Evolutionary conservation across 2,888 invertebrate genomes (phyloP).

Genomic region (Ommatoiulus sabulosus): DNA sequence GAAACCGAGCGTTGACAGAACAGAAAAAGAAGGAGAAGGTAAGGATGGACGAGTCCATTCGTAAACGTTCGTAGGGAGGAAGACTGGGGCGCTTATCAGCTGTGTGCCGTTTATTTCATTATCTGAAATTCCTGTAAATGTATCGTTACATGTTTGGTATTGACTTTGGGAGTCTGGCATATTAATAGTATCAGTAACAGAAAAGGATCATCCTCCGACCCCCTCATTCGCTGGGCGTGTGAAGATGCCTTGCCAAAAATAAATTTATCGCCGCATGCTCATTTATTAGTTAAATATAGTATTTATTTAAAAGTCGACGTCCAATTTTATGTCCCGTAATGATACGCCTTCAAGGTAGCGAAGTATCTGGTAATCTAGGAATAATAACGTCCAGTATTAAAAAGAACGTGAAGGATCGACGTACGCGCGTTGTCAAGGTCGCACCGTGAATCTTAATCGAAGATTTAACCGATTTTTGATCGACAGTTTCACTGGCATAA

Average conservation of each 20-base stretch:
- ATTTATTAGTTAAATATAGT: not conserved
- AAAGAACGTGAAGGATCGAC: not conserved
- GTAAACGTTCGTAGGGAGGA: not conserved
- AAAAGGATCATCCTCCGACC: not conserved
- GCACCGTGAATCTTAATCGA: not conserved
- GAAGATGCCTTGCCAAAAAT: not conserved
- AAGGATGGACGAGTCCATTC: conserved; percentile 20
- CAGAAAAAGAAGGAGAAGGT: conserved; percentile 44
- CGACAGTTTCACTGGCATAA: not conserved
- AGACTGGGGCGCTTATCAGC: not conserved
- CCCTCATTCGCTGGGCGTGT: not conserved
- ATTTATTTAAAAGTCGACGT: not conserved
- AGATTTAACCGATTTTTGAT: too few relatives aligned
- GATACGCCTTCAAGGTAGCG: not conserved
- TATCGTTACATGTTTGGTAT: not conserved
- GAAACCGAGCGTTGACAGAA: conserved; percentile 14
- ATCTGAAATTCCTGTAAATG: not conserved
- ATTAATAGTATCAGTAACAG: not conserved
- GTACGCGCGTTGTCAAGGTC: not conserved
- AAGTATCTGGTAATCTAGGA: not conserved
- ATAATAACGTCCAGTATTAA: not conserved
- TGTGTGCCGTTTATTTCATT: not conserved
- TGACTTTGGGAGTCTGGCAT: not conserved
- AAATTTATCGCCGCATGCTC: not conserved
- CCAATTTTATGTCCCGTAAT: not conserved